Evolutionary conservation across 2,888 invertebrate genomes (phyloP), one percentile per base, ranked within the genome.

Genomic region (Dryocosmus kuriphilus): DNA sequence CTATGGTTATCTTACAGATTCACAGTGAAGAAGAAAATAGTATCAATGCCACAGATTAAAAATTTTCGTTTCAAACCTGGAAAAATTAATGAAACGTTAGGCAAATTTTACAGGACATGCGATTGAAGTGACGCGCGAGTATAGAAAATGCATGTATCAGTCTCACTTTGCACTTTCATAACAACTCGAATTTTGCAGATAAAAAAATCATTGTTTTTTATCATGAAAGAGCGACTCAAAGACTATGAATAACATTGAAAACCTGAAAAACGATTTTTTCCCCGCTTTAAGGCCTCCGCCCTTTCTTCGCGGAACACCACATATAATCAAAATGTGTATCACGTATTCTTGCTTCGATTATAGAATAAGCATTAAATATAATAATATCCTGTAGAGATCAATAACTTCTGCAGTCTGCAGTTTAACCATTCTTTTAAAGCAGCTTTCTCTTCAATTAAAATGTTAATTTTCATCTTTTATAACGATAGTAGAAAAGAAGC

Each of bases 1-100:
- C 14, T 30, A 67, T 19, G 67, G 27, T 67, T 67, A 67, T 67
- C 27, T 67, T 8, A n/a, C n/a, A 51, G n/a, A 51, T 57, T 24
- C 14, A 30, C 19, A 24, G 30, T 30, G 46, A 71, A 3, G 46
- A 71, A 3, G 19, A 24, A 27, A 38, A 67, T 46, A 8, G 19
- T 7, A n/a, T 51, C 1, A 51, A 51, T 5, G 6, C n/a, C 19
- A 51, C n/a, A 19, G n/a, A n/a, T 19, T 46, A 2, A 7, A 0
- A 46, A n/a, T 38, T 14, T 38, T 38, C 38, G 2, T 38, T 38
- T 38, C 4, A 38, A 38, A 38, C 38, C 4, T 14, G 0, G 11
- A 38, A 14, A 38, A 2, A 38, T 14, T 14, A 38, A 38, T 14
- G n/a, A n/a, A n/a, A n/a, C n/a, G n/a, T n/a, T n/a, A n/a, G n/a